Base-by-base conservation (phyloP, 2,797 vertebrate species). In the Hapalemur alaotrensis region DNA sequence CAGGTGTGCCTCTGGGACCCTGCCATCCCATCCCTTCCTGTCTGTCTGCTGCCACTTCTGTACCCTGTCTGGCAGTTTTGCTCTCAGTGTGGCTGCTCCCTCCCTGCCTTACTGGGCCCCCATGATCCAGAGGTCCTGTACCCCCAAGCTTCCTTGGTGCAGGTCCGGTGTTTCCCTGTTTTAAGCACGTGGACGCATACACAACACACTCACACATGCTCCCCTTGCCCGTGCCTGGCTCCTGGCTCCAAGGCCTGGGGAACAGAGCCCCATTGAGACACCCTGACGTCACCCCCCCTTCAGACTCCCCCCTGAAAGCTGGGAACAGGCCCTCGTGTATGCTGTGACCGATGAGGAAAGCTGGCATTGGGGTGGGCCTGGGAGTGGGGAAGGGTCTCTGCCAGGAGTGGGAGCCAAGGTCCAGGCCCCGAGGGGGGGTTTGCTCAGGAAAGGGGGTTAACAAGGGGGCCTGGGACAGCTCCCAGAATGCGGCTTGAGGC, bases 211-310 rank as follows among this genome's bases (percentile, higher is more conserved):
- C 97, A 52, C 91, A 96, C 97, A 94, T 84, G 91, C 88, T 89
- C 93, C 89, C 80, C 92, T 96, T 91, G 95, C 97, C 98, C 98
- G 98, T 98, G 98, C 98, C 98, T 98, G 98, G 97, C 99, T 98
- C 98, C 98, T 93, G 95, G 97, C 94, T 97, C 75, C 79, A 96
- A 94, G 94, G 95, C 97, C 96, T 95, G 95, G 89, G 97, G 95
- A 97, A 98, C 97, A 98, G 97, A 98, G 98, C 96, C 94, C 97
- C 97, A 98, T 98, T 98, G 97, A 98, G 97, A 98, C 88, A 95
- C 97, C 98, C 98, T 98, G 98, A 98, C 98, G 97, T 98, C 98
- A 98, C 98, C 97, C 96, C 70, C 43, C 72, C 48, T 43, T 95
- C 54, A 43, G 70, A 43, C 69, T 92, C 63, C 96, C 95, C 93